These are phyloP conservation scores for Crotalus viridis DNA, from an alignment of 2,113 vertebrate species.

Conservation along the genomic window DNA sequence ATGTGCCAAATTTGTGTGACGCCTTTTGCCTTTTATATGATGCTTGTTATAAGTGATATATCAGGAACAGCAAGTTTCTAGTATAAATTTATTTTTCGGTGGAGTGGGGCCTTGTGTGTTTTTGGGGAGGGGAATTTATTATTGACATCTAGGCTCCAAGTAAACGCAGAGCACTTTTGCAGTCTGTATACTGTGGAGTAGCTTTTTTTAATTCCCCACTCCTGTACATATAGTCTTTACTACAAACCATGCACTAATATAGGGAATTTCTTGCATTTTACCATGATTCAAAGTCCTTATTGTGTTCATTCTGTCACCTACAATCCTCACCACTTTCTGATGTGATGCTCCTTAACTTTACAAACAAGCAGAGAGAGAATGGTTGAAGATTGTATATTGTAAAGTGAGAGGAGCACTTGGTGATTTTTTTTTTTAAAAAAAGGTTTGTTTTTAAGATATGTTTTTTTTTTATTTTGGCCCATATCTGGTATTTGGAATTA, in stretches of 20 bases:
- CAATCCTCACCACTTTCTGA: constrained; percentile 3
- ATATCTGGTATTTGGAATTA: constrained; percentile 9
- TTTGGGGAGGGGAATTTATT: background rate
- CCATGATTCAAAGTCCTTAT: background rate
- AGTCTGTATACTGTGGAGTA: background rate
- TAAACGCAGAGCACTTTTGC: background rate
- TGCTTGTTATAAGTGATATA: constrained; percentile 34
- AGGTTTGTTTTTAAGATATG: background rate
- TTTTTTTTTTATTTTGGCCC: constrained; percentile 21
- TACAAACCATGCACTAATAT: background rate
- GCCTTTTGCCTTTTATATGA: constrained; percentile 52
- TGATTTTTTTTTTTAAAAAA: background rate
- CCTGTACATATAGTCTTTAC: background rate
- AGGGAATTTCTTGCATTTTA: background rate
- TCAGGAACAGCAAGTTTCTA: background rate
- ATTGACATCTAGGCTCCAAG: background rate
- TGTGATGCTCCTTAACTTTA: constrained; percentile 35
- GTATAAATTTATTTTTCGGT: constrained; percentile 11
- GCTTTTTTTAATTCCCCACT: background rate
- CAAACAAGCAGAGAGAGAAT: constrained; percentile 2
- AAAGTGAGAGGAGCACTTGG: constrained; percentile 39
- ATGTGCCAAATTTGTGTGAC: constrained; percentile 63
- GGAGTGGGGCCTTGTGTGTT: background rate
- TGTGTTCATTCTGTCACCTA: background rate
- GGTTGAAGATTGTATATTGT: background rate